phyloP scores from a whole-genome alignment of 2,113 vertebrate species.

The Saguinus imperator region DNA sequence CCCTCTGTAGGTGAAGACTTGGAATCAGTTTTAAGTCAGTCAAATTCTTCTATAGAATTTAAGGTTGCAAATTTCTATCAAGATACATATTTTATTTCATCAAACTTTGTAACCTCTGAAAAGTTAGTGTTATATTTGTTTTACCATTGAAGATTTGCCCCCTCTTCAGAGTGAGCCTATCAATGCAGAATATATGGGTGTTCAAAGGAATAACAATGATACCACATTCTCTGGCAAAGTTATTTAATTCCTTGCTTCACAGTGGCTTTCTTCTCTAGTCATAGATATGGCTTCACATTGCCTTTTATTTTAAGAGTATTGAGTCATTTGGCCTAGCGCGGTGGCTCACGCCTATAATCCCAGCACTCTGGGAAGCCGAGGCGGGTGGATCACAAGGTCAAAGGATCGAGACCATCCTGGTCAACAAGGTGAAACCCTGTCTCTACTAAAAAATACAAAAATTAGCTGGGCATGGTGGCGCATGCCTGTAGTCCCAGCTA shows the following conservation, averaged over 20 bases:
- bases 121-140: neutral
- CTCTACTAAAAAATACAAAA: too few species aligned
- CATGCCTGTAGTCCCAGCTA: too few species aligned
- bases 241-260: neutral
- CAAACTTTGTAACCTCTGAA: neutral
- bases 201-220: neutral
- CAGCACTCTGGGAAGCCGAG: too few species aligned
- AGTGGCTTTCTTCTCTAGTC: neutral
- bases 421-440: too few species aligned
- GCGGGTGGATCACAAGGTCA: too few species aligned
- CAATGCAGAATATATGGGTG: neutral
- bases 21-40: neutral
- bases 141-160: neutral
- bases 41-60: neutral
- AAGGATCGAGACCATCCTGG: too few species aligned
- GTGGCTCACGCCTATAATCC: too few species aligned
- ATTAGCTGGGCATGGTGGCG: too few species aligned
- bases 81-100: constrained; percentile 16
- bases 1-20: neutral
- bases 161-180: neutral
- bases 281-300: constrained; percentile 22
- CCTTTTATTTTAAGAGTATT: neutral
- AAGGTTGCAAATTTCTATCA: neutral
- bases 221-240: neutral
- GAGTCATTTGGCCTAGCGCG: neutral